Base-by-base conservation (phyloP, 2,888 invertebrate species). In the Ariolimax columbianus region DNA sequence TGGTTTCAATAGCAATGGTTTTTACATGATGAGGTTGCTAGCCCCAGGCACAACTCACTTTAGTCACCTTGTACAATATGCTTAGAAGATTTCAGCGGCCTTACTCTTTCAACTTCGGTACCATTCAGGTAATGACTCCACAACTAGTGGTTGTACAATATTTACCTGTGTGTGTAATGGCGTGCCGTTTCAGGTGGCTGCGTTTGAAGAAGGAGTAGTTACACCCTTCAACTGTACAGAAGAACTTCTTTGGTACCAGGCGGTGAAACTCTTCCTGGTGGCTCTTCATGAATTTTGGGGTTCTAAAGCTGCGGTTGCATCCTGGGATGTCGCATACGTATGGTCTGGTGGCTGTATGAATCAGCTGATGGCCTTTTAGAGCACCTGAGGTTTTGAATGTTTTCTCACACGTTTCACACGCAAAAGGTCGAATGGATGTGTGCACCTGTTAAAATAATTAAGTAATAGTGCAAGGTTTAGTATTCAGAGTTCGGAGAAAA, bases 131-230 rank as follows among this genome's bases (percentile, higher is more conserved):
- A n/a, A n/a, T n/a, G n/a, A n/a, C n/a, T n/a, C n/a, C n/a, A n/a
- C n/a, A n/a, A n/a, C n/a, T n/a, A n/a, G n/a, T 47, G 6, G 47
- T 47, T 47, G 47, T 47, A 9, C 6, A 47, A n/a, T 4, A 63
- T n/a, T n/a, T 77, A 93, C 94, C 94, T 90, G 92, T 91, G 88
- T 94, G 94, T 77, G 92, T 92, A 81, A 91, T 91, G 80, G 91
- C 90, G 89, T 94, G 94, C n/a, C 93, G 89, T 79, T 92, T 92
- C 77, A 94, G 88, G 87, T 93, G 93, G 84, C 91, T 91, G 82
- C 91, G 91, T 87, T 93, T 93, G 89, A 93, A 92, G 89, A 94
- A 94, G 79, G 91, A 91, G 86, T 91, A 91, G 19, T 87, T 89
- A 88, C 94, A 94, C 59, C 91, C 92, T 59, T 91, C 91, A 78